These are phyloP conservation scores for Octopus sinensis DNA, from an alignment of 1,140 invertebrate genomes.

Conservation along the genomic window DNA sequence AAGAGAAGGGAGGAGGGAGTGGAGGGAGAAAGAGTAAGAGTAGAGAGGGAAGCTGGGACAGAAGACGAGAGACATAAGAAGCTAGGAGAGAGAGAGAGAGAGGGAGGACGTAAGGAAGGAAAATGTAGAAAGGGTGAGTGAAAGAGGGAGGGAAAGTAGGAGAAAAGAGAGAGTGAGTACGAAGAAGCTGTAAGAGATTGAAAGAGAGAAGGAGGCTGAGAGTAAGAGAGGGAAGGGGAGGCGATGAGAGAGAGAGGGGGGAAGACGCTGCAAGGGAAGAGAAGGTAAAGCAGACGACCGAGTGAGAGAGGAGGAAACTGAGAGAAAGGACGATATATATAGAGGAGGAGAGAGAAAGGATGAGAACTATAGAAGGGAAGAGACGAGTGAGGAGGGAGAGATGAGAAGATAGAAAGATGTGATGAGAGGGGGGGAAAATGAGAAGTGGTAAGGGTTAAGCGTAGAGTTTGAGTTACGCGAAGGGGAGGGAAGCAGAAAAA, in stretches of 20 bases:
- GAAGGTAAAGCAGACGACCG: too few relatives aligned
- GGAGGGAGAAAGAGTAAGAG: constrained; percentile 4
- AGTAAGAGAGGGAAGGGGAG: too few relatives aligned
- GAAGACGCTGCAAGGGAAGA: neutral
- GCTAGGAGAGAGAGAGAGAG: constrained; percentile 8
- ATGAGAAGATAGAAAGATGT: constrained; percentile 10
- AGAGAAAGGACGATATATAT: constrained; percentile 14
- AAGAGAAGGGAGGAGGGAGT: constrained; percentile 10
- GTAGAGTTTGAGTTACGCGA: neutral
- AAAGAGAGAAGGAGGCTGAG: constrained; percentile 2
- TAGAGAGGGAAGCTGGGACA: neutral
- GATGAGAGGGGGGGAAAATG: neutral
- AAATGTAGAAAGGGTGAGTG: neutral
- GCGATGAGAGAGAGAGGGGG: neutral
- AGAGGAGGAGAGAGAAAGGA: constrained; percentile 1
- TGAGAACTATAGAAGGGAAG: neutral
- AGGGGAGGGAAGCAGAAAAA: neutral
- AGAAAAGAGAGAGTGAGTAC: neutral
- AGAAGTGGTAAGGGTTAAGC: neutral
- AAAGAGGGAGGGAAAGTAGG: constrained; percentile 19
- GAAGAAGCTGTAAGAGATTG: neutral
- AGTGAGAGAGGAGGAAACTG: constrained; percentile 11
- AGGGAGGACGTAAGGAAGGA: constrained; percentile 18
- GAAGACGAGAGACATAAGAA: constrained; percentile 6
- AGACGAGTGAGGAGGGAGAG: neutral